Percentiles rank a stretch among this genome's conserved stretches.
phyloP scores from a whole-genome alignment of 2,888 invertebrate genomes.

The Tiphia femorata region DNA sequence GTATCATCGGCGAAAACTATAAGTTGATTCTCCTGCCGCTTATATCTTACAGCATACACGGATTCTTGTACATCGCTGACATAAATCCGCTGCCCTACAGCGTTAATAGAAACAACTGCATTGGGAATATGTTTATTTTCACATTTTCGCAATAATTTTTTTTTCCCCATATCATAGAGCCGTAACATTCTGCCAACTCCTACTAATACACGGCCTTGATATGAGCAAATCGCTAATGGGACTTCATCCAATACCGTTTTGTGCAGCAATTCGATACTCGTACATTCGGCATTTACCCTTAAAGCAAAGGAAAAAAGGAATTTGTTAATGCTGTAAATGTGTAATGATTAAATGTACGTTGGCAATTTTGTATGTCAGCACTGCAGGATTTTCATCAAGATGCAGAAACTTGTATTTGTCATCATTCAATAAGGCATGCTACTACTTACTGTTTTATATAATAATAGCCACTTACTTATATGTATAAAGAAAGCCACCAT shows the following conservation, averaged over 20 bases:
- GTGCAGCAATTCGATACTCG: conserved; percentile 91
- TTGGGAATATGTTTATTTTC: conserved; percentile 99
- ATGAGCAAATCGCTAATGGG: conserved; percentile 88
- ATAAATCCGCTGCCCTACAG: conserved; percentile 93
- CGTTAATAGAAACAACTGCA: conserved; percentile 92
- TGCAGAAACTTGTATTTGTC: conserved; percentile 59
- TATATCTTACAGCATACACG: conserved; percentile 95
- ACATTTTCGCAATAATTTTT: conserved; percentile 96
- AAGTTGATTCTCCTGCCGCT: conserved; percentile 95
- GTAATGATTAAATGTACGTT: conserved; percentile 36
- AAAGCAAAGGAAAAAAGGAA: conserved; percentile 36
- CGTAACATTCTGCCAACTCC: conserved; percentile 93
- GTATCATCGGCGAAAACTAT: conserved; percentile 99
- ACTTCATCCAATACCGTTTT: conserved; percentile 94
- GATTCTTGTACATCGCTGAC: conserved; percentile 98
- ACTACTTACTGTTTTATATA: neutral
- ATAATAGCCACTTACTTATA: conserved; percentile 78
- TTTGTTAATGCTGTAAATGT: neutral
- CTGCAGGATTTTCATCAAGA: conserved; percentile 67
- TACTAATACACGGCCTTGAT: conserved; percentile 91
- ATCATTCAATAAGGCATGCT: conserved; percentile 48
- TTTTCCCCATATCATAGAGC: conserved; percentile 96
- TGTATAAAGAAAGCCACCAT: conserved; percentile 88
- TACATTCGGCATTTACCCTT: conserved; percentile 79
- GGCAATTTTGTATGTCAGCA: conserved; percentile 63